Conservation (phyloP, 1,140 invertebrate genomes). For the Drosophila lowei region DNA sequence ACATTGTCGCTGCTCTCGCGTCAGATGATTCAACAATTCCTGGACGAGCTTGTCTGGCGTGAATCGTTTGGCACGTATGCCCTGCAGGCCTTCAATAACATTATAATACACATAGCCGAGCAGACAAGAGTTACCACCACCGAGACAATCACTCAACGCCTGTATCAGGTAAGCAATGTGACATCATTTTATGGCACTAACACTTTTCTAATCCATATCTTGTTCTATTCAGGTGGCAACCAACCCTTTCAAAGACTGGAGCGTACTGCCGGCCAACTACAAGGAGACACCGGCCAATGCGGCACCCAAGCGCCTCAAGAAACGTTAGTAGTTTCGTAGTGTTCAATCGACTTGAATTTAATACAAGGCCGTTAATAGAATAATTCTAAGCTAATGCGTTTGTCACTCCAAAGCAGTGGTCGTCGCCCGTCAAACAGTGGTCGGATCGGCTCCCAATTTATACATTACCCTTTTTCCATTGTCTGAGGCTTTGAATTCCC, state of each 20-base stretch:
- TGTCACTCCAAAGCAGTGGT: constrained; percentile 60
- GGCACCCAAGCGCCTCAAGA: constrained; percentile 79
- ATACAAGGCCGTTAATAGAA: constrained; percentile 52
- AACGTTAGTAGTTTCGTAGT: constrained; percentile 77
- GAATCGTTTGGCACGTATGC: constrained; percentile 89
- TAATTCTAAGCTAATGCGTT: constrained; percentile 55
- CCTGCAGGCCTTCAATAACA: constrained; percentile 91
- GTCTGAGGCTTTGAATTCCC: no score
- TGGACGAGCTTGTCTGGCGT: constrained; percentile 93
- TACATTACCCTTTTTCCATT: no score
- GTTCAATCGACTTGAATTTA: constrained; percentile 20
- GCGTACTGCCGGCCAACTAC: constrained; percentile 84
- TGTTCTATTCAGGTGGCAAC: constrained; percentile 85
- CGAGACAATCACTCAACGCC: constrained; percentile 83
- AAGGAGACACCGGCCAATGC: constrained; percentile 76
- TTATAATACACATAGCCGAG: constrained; percentile 90
- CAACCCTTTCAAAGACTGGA: constrained; percentile 93
- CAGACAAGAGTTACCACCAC: constrained; percentile 87
- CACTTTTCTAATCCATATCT: constrained; percentile 84
- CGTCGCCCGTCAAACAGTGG: no score
- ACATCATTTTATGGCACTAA: neutral
- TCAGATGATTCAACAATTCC: constrained; percentile 94
- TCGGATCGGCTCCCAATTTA: no score
- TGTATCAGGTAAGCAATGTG: constrained; percentile 80
- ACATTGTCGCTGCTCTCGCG: constrained; percentile 91